Percentiles rank a stretch among this genome's conserved stretches.
phyloP scores from a whole-genome alignment of 1,140 invertebrate genomes.

The Triops longicaudatus region DNA sequence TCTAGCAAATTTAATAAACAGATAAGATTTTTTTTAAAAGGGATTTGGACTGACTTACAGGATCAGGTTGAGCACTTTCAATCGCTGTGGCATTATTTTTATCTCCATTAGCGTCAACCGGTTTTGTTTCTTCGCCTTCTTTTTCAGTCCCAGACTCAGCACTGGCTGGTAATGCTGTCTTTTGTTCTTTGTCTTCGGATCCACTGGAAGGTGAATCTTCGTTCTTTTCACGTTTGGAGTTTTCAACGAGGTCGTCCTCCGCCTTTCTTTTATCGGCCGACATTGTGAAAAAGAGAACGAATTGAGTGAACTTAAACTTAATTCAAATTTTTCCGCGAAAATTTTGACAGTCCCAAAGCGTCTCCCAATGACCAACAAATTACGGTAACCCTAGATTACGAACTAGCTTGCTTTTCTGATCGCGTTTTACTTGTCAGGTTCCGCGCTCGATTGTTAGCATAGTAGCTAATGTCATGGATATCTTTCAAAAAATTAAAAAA shows the following conservation, averaged over 20 bases:
- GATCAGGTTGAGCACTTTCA: neutral
- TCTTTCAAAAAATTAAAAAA: no score
- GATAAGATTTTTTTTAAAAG: neutral
- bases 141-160: neutral
- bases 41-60: neutral
- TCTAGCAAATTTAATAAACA: slow-evolving; percentile 34
- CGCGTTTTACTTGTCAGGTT: neutral
- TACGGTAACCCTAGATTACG: neutral
- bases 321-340: slow-evolving; percentile 12
- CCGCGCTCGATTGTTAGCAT: neutral
- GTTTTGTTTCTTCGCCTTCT: slow-evolving; percentile 4
- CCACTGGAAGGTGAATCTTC: slow-evolving; percentile 42
- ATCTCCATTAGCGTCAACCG: neutral
- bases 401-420: neutral
- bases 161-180: slow-evolving; percentile 16
- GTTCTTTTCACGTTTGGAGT: slow-evolving; percentile 44
- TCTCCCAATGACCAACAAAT: slow-evolving; percentile 7
- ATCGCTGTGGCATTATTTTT: neutral
- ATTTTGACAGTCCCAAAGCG: slow-evolving; percentile 10
- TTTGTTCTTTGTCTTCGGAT: slow-evolving; percentile 31
- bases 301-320: neutral
- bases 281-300: neutral
- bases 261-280: slow-evolving; percentile 32
- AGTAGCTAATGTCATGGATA: no score
- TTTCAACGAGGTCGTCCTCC: slow-evolving; percentile 39